Evolutionary conservation across 2,797 vertebrate species (phyloP), one percentile per base, ranked within the genome.

Genomic region (Microtus agrestis): DNA sequence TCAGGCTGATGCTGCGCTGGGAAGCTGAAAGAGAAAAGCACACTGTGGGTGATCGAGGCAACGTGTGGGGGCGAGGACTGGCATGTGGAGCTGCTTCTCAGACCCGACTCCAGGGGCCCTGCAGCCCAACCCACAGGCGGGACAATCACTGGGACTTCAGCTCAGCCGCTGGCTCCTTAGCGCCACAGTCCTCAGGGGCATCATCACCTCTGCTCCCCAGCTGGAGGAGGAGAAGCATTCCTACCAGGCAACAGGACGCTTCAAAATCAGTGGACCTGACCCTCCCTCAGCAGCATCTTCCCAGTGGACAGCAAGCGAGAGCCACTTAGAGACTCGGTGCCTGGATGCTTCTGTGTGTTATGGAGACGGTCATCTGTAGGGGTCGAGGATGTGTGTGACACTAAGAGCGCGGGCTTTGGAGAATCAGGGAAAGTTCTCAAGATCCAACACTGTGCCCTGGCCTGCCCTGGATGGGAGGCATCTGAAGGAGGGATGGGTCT

Each of bases 1-100:
- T 99, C 97, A 99, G 98, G 98, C 99, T 99, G 99, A 99, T 98
- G 98, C 99, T 99, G 98, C 99, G 99, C 98, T 99, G 99, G 97
- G 99, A 99, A 95, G 99, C 99, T 99, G 98, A 23, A 11, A 91
- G 59, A 96, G 31, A 81, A 1, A 0, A 92, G 37, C 89, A 87
- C 40, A 56, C 5, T n/a, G 54, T 81, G 80, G 8, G 13, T 81
- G n/a, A 34, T 2, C 7, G 37, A 27, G 59, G 73, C 46, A 59
- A 59, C 7, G 2, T 6, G 6, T 59, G 19, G 21, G 56, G 56
- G 56, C 6, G 21, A 59, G 56, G 56, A 6, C 7, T 59, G 56
- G 56, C 4, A 19, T 23, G 56, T 59, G 21, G 21, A 59, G 56
- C 56, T 59, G 56, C 56, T 59, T 59, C 56, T 59, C 56, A 59